A percentile compares a stretch with the other conserved stretches of the same genome.
These are phyloP conservation scores for Aptenodytes patagonicus DNA, from an alignment of 2,113 vertebrate genomes.

Conservation along the genomic window DNA sequence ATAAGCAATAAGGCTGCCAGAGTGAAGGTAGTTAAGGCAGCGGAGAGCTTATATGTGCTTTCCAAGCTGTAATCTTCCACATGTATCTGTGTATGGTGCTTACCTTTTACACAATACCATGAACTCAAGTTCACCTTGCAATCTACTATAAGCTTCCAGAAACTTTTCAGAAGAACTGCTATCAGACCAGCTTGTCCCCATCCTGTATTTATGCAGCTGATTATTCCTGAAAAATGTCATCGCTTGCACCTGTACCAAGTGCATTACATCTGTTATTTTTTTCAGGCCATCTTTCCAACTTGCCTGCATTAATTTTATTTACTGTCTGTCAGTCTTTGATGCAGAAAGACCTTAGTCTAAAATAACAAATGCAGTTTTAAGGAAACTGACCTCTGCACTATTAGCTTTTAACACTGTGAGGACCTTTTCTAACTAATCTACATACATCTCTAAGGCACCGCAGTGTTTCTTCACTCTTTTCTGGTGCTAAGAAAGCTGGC, in stretches of 20 bases:
- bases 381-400: not conserved
- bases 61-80: not conserved
- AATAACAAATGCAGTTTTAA: not conserved
- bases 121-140: not conserved
- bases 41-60: not conserved
- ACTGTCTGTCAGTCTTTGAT: not conserved
- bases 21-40: not conserved
- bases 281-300: not conserved
- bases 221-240: not conserved
- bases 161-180: not conserved
- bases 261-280: not conserved
- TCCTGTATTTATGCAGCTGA: not conserved
- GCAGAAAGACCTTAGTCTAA: not conserved
- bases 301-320: not conserved
- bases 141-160: not conserved
- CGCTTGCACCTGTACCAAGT: not conserved
- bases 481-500: not conserved
- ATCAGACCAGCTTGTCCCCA: not conserved
- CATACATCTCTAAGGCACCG: not conserved
- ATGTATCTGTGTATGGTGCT: not conserved
- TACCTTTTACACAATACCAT: not conserved
- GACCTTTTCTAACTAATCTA: not conserved
- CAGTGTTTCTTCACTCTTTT: not conserved
- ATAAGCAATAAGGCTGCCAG: not conserved
- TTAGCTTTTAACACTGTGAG: not conserved